Conservation (phyloP, 2,113 vertebrate species). For the Melanerpes formicivorus region DNA sequence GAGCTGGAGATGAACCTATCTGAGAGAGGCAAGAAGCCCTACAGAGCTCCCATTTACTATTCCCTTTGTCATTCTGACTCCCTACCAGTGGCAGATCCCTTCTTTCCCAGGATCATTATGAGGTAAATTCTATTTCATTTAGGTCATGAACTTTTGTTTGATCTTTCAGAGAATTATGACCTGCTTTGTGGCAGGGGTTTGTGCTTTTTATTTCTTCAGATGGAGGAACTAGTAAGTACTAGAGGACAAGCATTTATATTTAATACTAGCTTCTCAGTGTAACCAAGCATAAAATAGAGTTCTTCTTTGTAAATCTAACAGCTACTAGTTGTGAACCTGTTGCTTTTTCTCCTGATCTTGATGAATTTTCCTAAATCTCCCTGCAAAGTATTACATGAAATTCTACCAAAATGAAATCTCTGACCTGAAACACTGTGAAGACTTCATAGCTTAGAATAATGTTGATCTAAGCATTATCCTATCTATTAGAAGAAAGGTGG, state of each 20-base stretch:
- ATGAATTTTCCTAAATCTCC: background rate
- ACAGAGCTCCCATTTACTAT: background rate
- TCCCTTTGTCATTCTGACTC: background rate
- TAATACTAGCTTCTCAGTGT: background rate
- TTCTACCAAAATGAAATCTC: conserved; percentile 27
- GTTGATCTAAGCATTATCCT: background rate
- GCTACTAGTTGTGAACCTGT: background rate
- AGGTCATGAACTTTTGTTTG: conserved; percentile 4
- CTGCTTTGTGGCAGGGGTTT: background rate
- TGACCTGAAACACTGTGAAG: background rate
- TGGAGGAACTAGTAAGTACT: background rate
- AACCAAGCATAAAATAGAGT: background rate
- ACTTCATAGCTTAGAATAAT: conserved; percentile 37
- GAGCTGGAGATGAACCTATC: background rate
- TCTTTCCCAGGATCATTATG: background rate
- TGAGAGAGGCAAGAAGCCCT: background rate
- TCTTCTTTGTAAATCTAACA: background rate
- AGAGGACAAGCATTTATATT: background rate
- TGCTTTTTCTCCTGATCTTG: background rate
- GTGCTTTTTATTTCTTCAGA: background rate
- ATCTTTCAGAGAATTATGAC: conserved; percentile 34
- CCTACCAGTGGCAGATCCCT: background rate
- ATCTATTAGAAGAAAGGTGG: conserved; percentile 20
- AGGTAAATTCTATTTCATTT: conserved; percentile 32
- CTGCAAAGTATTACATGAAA: background rate